Conservation (phyloP, 2,113 vertebrate genomes). For the Urocolius indicus region DNA sequence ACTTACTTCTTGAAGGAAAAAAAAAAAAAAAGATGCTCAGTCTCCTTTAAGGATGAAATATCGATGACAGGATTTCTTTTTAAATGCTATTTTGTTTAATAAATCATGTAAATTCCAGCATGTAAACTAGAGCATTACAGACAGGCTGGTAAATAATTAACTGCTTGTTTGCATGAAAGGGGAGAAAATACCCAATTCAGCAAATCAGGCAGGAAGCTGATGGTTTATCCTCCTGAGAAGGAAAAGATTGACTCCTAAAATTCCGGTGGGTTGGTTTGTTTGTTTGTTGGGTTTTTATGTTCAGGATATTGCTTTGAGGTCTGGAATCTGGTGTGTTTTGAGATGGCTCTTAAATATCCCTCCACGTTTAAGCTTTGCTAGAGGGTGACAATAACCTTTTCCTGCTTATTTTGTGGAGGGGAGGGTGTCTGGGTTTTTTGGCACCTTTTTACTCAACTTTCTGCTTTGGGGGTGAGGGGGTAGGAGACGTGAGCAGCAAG, state of each 20-base stretch:
- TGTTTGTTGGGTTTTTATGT: not conserved
- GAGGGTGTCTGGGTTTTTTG: not conserved
- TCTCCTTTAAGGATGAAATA: slow-evolving; percentile 26
- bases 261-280: not conserved
- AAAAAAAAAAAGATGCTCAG: not conserved
- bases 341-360: not conserved
- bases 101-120: slow-evolving; percentile 59
- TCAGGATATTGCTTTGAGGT: not conserved
- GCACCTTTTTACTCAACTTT: not conserved
- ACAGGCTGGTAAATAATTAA: slow-evolving; percentile 67
- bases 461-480: not conserved
- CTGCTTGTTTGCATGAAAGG: slow-evolving; percentile 8
- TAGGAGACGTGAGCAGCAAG: not conserved
- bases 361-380: not conserved
- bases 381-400: not conserved
- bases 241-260: not conserved
- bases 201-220: not conserved
- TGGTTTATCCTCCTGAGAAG: not conserved
- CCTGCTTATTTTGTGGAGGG: not conserved
- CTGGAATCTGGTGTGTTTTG: not conserved
- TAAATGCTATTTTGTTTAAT: slow-evolving; percentile 52
- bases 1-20: not conserved
- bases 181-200: slow-evolving; percentile 16
- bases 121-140: slow-evolving; percentile 60
- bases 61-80: not conserved